Conservation (phyloP, 2,113 vertebrate species). For the Ailurus styani region DNA sequence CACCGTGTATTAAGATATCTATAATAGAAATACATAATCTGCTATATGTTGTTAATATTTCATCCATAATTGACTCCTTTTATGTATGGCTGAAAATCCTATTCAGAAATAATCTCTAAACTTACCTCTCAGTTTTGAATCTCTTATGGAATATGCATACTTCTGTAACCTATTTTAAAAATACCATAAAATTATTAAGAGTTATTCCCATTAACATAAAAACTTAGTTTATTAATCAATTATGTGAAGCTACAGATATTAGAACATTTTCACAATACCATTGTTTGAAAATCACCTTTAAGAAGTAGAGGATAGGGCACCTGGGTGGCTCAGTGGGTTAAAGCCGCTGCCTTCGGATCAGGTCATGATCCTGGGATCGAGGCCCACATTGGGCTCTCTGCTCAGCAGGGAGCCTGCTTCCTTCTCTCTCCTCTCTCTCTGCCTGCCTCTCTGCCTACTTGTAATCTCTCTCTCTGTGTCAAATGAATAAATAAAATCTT, state of each 20-base stretch:
- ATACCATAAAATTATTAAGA: constrained; percentile 35
- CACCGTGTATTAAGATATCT: constrained; percentile 90
- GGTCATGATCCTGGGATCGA: too few relatives aligned
- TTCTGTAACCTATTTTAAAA: constrained; percentile 86
- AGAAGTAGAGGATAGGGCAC: background rate
- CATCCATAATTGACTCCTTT: background rate
- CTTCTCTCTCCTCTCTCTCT: too few relatives aligned
- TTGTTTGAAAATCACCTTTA: constrained; percentile 27
- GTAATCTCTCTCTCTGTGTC: too few relatives aligned
- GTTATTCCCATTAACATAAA: constrained; percentile 30
- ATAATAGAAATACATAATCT: constrained; percentile 55
- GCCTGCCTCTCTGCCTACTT: too few relatives aligned
- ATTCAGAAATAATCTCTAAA: constrained; percentile 47
- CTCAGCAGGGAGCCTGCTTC: too few relatives aligned
- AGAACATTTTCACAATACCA: background rate
- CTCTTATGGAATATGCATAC: constrained; percentile 88
- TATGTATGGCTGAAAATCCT: constrained; percentile 16
- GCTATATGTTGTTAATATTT: background rate
- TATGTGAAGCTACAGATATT: background rate
- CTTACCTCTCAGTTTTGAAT: constrained; percentile 93
- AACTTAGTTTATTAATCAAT: constrained; percentile 28
- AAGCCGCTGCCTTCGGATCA: too few relatives aligned
- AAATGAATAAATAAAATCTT: too few relatives aligned
- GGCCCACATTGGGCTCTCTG: too few relatives aligned
- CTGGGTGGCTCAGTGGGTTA: too few relatives aligned